These are phyloP conservation scores for Oncorhynchus gorbuscha DNA, from an alignment of 2,113 vertebrate species.

Conservation along the genomic window DNA sequence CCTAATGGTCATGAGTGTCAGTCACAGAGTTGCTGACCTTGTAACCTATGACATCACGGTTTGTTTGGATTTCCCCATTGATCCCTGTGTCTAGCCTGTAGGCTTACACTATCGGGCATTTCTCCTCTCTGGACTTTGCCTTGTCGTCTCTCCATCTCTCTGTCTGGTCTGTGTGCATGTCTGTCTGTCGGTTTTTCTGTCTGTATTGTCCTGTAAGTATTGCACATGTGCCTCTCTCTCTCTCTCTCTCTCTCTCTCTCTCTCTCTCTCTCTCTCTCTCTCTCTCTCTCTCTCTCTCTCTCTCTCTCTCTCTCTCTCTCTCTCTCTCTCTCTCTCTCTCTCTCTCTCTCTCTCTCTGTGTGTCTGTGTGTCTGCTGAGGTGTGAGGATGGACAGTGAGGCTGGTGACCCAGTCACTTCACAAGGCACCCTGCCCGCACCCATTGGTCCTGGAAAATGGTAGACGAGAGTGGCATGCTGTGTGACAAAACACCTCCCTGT, in stretches of 20 bases:
- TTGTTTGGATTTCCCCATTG: not conserved
- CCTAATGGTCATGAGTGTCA: too few species aligned
- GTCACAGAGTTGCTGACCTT: too few species aligned
- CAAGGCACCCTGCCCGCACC: conserved; percentile 4
- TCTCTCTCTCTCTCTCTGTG: not conserved
- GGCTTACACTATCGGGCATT: not conserved
- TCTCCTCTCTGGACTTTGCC: not conserved
- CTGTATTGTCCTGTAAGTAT: not conserved
- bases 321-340: not conserved
- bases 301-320: not conserved
- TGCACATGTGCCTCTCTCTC: not conserved
- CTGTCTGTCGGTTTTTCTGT: not conserved
- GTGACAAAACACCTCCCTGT: conserved; percentile 19
- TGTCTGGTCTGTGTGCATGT: not conserved
- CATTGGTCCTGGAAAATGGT: not conserved
- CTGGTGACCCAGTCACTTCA: not conserved
- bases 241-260: not conserved
- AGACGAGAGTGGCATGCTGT: conserved; percentile 13
- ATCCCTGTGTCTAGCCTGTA: conserved; percentile 15
- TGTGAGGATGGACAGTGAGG: not conserved
- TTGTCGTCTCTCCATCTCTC: not conserved
- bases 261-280: not conserved
- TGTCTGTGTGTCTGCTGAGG: conserved; percentile 20
- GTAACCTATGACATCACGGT: too few species aligned
- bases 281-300: not conserved